Percentiles rank a stretch among this genome's conserved stretches.
These are phyloP conservation scores for Drosophila micromelanica DNA, from an alignment of 1,140 invertebrate species.

Conservation along the genomic window DNA sequence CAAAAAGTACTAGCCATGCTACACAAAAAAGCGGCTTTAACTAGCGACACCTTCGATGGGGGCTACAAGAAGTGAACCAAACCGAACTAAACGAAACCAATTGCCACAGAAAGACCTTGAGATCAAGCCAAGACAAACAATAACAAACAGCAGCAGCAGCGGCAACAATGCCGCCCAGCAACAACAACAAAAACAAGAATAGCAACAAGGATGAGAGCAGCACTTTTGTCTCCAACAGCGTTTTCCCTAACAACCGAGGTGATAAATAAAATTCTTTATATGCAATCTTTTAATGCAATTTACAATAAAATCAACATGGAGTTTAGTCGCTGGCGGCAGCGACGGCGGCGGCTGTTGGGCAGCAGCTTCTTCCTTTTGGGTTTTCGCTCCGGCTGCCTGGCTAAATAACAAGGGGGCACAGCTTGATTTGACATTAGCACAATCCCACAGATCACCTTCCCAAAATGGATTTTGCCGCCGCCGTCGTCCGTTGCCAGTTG, in stretches of 20 bases:
- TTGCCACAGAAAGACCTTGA: conserved; percentile 70
- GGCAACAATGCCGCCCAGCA: conserved; percentile 52
- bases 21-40: conserved; percentile 46
- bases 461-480: conserved; percentile 81
- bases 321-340: conserved; percentile 63
- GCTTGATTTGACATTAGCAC: conserved; percentile 84
- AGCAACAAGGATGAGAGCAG: conserved; percentile 36
- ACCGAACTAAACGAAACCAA: conserved; percentile 19
- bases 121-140: conserved; percentile 73
- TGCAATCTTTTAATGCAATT: conserved; percentile 83
- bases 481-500: conserved; percentile 13
- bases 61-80: conserved; percentile 29
- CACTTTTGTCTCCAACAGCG: conserved; percentile 83
- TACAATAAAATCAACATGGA: conserved; percentile 84
- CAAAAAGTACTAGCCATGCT: conserved; percentile 46
- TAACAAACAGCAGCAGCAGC: conserved; percentile 56
- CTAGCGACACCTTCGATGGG: conserved; percentile 68
- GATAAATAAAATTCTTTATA: conserved; percentile 84
- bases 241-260: conserved; percentile 84
- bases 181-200: conserved; percentile 23
- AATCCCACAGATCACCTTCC: conserved; percentile 83
- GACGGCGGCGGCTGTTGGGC: conserved; percentile 15
- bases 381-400: conserved; percentile 36
- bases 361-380: conserved; percentile 29
- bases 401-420: conserved; percentile 83